These are phyloP conservation scores for Lasioglossum zephyrum DNA, from an alignment of 2,888 invertebrate genomes.

Conservation along the genomic window DNA sequence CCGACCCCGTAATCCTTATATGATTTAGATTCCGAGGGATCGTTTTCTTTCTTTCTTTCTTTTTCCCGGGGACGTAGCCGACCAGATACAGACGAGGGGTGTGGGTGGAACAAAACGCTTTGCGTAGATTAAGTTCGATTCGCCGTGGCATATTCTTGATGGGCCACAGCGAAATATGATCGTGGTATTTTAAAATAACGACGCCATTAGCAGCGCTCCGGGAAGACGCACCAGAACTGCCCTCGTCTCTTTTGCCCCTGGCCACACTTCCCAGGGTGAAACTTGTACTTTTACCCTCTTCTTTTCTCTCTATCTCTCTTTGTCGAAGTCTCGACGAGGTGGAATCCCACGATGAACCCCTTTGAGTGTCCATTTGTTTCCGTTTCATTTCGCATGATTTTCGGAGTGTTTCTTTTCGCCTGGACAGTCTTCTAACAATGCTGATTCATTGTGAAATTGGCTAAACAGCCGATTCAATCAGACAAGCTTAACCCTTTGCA, in stretches of 20 bases:
- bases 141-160: slow-evolving; percentile 78
- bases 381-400: neutral
- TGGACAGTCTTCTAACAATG: neutral
- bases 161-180: slow-evolving; percentile 78
- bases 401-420: neutral
- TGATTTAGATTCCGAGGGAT: slow-evolving; percentile 81
- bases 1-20: slow-evolving; percentile 79
- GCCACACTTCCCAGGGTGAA: slow-evolving; percentile 62
- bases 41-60: slow-evolving; percentile 43
- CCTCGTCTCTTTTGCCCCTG: slow-evolving; percentile 42
- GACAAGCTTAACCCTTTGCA: no score
- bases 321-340: neutral
- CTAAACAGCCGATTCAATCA: no score
- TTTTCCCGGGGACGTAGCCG: slow-evolving; percentile 31
- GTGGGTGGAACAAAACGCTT: slow-evolving; percentile 62
- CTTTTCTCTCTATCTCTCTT: neutral
- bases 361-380: neutral
- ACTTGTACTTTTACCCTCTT: slow-evolving; percentile 29
- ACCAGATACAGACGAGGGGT: slow-evolving; percentile 15
- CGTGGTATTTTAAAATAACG: slow-evolving; percentile 83
- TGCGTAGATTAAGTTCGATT: slow-evolving; percentile 81
- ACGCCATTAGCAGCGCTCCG: slow-evolving; percentile 81
- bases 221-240: slow-evolving; percentile 75
- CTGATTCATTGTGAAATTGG: neutral
- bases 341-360: neutral